phyloP scores from a whole-genome alignment of 2,113 vertebrate genomes.

The Dasyurus viverrinus region DNA sequence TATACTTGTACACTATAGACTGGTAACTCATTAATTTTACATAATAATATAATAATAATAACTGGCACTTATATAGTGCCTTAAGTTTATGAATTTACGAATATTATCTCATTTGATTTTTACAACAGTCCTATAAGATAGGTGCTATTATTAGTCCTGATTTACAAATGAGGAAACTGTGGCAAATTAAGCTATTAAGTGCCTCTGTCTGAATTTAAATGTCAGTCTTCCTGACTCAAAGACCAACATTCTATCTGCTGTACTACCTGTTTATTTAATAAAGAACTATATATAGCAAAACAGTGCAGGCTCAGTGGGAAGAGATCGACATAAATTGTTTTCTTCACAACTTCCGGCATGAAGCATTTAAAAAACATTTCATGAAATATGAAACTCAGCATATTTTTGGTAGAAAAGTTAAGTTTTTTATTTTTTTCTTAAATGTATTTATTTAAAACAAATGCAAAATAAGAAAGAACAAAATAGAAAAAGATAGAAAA shows the following conservation, averaged over 20 bases:
- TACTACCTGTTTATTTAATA: neutral
- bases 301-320: neutral
- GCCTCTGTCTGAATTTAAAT: neutral
- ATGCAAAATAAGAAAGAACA: too few relatives aligned
- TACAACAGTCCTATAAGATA: neutral
- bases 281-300: neutral
- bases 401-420: too few relatives aligned
- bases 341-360: neutral
- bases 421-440: too few relatives aligned
- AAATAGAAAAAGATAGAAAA: too few relatives aligned
- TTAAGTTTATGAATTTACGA: neutral
- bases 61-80: neutral
- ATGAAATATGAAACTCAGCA: too few relatives aligned
- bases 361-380: neutral
- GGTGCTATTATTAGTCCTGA: neutral
- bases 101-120: neutral
- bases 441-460: too few relatives aligned
- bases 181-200: neutral
- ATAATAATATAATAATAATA: neutral
- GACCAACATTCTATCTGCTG: neutral
- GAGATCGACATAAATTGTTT: neutral
- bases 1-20: neutral
- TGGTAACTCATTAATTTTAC: neutral
- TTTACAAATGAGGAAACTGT: neutral
- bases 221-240: neutral